These are phyloP conservation scores for Microcaecilia unicolor DNA, from an alignment of 2,797 vertebrate species.

Conservation along the genomic window DNA sequence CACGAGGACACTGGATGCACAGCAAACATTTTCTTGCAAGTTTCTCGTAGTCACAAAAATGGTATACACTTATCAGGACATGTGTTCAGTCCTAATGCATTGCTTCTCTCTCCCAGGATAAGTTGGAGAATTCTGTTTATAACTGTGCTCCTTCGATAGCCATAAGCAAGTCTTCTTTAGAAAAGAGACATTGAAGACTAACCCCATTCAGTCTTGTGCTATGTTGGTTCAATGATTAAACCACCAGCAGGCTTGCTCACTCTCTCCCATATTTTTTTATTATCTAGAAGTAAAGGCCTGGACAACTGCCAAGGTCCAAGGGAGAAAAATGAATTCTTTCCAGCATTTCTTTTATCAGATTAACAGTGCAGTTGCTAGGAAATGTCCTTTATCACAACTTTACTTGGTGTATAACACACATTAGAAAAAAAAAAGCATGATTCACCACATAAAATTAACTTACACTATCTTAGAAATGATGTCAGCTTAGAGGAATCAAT, in stretches of 20 bases:
- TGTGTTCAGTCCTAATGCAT: no score
- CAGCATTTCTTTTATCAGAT: constrained; percentile 23
- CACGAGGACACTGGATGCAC: constrained; percentile 81
- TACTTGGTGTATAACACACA: no score
- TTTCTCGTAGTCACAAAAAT: no score
- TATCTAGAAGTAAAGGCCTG: constrained; percentile 27
- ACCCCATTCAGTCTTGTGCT: constrained; percentile 25
- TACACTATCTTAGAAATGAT: no score
- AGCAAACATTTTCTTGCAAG: constrained; percentile 84
- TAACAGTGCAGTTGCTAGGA: constrained; percentile 29
- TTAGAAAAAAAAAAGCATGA: no score
- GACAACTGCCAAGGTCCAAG: constrained; percentile 29
- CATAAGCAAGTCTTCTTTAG: neutral
- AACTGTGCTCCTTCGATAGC: neutral
- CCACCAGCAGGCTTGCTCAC: no score
- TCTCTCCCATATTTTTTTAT: constrained; percentile 9
- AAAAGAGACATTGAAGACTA: constrained; percentile 16
- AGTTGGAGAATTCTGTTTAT: constrained; percentile 5
- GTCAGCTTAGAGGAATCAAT: no score
- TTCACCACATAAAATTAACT: no score
- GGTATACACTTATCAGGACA: no score
- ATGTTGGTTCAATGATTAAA: constrained; percentile 79
- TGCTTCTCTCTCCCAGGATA: neutral
- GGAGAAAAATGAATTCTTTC: constrained; percentile 21
- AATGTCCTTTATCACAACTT: no score